phyloP scores from a whole-genome alignment of 1,140 invertebrate genomes.

The Acromyrmex heyeri region DNA sequence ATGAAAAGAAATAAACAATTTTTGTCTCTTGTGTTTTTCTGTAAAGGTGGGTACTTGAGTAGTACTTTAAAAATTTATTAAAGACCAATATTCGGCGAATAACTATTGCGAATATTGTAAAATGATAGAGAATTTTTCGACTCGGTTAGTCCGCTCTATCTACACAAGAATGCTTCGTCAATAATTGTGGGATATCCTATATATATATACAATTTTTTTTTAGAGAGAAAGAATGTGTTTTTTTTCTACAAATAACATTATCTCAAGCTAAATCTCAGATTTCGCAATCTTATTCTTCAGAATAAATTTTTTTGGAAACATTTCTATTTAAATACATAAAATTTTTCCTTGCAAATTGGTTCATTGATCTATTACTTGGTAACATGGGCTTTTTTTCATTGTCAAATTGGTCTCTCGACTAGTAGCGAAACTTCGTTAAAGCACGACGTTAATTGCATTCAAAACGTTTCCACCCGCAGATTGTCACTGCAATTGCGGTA shows the following conservation, averaged over 20 bases:
- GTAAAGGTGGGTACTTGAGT: too few relatives aligned
- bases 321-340: constrained; percentile 25
- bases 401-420: constrained; percentile 57
- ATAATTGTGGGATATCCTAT: too few relatives aligned
- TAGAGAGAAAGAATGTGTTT: too few relatives aligned
- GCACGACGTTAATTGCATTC: constrained; percentile 73
- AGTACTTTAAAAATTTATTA: too few relatives aligned
- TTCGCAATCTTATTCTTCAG: background rate
- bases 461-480: constrained; percentile 73
- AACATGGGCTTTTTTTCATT: constrained; percentile 45
- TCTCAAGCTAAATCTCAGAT: background rate
- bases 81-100: too few relatives aligned
- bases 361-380: constrained; percentile 56
- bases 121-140: too few relatives aligned
- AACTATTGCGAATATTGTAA: too few relatives aligned
- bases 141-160: too few relatives aligned
- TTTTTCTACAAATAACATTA: background rate
- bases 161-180: too few relatives aligned
- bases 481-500: constrained; percentile 69
- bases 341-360: constrained; percentile 23
- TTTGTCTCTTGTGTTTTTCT: too few relatives aligned
- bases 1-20: too few relatives aligned
- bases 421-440: constrained; percentile 71
- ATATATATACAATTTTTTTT: background rate
- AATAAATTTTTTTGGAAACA: constrained; percentile 1